Conservation (phyloP, 2,113 vertebrate genomes). For the Addax nasomaculatus region DNA sequence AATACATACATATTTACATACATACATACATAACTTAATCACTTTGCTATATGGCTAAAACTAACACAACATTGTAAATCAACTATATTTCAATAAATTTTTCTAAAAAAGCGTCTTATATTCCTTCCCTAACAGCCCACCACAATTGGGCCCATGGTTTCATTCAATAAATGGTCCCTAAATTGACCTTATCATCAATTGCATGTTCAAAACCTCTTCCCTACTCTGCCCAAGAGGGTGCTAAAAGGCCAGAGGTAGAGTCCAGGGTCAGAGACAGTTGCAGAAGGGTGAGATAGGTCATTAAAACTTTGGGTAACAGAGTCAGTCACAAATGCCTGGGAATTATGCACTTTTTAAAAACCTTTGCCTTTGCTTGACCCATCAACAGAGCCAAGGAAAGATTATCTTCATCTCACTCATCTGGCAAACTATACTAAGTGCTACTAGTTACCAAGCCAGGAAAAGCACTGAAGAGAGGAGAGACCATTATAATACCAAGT, state of each 20-base stretch:
- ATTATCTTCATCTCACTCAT: not conserved
- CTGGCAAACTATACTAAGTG: not conserved
- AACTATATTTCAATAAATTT: not conserved
- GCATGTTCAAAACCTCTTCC: not conserved
- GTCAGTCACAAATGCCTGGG: not conserved
- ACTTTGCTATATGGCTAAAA: not conserved
- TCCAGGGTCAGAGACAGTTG: not conserved
- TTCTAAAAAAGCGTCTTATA: not conserved
- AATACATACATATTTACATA: not conserved
- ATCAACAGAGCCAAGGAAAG: not conserved
- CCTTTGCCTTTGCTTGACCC: not conserved
- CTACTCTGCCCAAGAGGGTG: not conserved
- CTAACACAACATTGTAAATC: not conserved
- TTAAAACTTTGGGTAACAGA: not conserved
- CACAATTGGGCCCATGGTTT: not conserved
- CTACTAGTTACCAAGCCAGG: not conserved
- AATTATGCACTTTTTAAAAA: not conserved
- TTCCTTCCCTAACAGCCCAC: not conserved
- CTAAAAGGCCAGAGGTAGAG: not conserved
- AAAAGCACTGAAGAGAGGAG: not conserved
- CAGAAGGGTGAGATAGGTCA: not conserved
- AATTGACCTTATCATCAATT: not conserved
- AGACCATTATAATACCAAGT: not conserved
- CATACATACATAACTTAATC: not conserved
- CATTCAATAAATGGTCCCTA: not conserved